A percentile compares a stretch with the other conserved stretches of the same genome.
phyloP scores from a whole-genome alignment of 2,113 vertebrate species.

The Thamnaconus septentrionalis region DNA sequence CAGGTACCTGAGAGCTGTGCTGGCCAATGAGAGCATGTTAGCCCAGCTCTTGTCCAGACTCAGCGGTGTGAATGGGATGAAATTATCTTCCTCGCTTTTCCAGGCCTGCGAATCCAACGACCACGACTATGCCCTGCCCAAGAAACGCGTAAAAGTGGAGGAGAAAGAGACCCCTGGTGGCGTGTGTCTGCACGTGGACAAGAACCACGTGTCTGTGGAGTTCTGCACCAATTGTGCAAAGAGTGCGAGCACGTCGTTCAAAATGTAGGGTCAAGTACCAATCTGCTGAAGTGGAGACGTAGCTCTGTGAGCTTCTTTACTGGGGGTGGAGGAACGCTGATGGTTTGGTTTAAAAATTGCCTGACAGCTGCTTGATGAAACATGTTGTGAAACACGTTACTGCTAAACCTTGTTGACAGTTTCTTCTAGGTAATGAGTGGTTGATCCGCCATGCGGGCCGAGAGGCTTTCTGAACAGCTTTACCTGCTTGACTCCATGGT shows the following conservation, averaged over 20 bases:
- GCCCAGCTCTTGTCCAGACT: conserved; percentile 89
- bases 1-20: conserved; percentile 91
- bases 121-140: conserved; percentile 83
- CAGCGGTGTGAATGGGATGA: conserved; percentile 90
- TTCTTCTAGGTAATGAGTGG: conserved; percentile 92
- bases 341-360: conserved; percentile 40
- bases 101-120: conserved; percentile 80
- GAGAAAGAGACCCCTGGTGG: conserved; percentile 82
- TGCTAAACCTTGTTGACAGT: conserved; percentile 99
- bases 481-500: conserved; percentile 93
- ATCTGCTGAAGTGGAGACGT: conserved; percentile 57
- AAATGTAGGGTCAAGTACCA: conserved; percentile 98
- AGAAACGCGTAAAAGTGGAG: conserved; percentile 79
- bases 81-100: conserved; percentile 94
- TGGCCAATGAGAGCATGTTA: conserved; percentile 95
- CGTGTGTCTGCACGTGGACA: conserved; percentile 95
- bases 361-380: conserved; percentile 56
- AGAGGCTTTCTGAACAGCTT: conserved; percentile 92
- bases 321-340: conserved; percentile 56
- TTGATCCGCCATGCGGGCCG: conserved; percentile 93
- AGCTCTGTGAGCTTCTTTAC: conserved; percentile 25
- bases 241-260: conserved; percentile 85
- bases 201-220: conserved; percentile 96
- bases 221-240: conserved; percentile 94
- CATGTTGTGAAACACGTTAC: conserved; percentile 82